Base-by-base conservation (phyloP, 2,888 invertebrate genomes). In the Plebejus anna region DNA sequence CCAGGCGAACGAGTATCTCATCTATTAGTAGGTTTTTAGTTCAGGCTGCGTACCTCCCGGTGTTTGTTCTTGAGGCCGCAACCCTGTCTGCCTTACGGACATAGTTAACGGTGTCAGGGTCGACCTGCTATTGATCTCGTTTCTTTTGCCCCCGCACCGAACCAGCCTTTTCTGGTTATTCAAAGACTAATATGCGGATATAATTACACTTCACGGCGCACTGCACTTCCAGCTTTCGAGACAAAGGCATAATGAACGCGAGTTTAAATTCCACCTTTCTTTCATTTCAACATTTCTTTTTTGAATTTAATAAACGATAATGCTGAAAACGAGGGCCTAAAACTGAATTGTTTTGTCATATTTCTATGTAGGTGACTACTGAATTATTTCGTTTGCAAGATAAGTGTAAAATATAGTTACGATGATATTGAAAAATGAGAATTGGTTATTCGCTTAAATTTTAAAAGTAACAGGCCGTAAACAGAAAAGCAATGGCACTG, bases 101-200 rank as follows among this genome's bases (percentile, higher is more conserved):
- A 88, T 86, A 89, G 87, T 85, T 89, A 93, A 92, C 87, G 87
- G 89, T 92, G 93, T 92, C 93, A 93, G 88, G 93, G 93, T 91
- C 90, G 89, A 82, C 82, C 84, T 84, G 83, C 86, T 92, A 93
- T 93, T 89, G 93, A 93, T 90, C 90, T 86, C 87, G 83, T 85
- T 90, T 90, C 89, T 91, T 90, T 90, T 86, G 84, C 84, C 84
- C 85, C 86, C 84, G 85, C 86, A 84, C 81, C 82, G 86, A 83
- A 85, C 86, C 86, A 88, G 85, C 88, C 87, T 88, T 88, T 87
- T 85, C 84, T 84, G 83, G 82, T 82, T 85, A 84, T 83, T 84
- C 81, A 82, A 80, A 82, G 76, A 81, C 81, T 84, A 84, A 87
- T 85, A 85, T 84, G 83, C 82, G 84, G 66, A 78, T 79, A 78